phyloP scores from a whole-genome alignment of 2,888 invertebrate species.

The Agonopterix arenella region DNA sequence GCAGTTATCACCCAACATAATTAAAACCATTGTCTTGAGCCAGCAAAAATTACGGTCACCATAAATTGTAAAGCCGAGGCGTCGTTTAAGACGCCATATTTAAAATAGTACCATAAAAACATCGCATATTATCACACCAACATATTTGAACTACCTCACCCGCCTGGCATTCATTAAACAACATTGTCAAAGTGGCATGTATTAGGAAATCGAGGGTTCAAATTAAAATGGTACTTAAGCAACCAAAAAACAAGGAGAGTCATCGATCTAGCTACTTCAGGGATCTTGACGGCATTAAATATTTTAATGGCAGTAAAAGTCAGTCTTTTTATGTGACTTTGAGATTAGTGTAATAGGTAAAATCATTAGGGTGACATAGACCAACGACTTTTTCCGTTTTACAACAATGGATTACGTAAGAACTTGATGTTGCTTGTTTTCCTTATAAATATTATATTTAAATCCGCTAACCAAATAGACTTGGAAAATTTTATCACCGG shows the following conservation, averaged over 20 bases:
- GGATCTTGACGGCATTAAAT: constrained; percentile 59
- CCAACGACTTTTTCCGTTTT: constrained; percentile 33
- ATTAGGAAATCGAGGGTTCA: constrained; percentile 21
- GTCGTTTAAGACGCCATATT: constrained; percentile 62
- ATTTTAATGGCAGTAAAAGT: constrained; percentile 70
- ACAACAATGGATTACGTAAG: too few relatives aligned
- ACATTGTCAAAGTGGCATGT: not conserved
- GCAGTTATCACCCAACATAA: constrained; percentile 66
- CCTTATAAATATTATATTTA: too few relatives aligned
- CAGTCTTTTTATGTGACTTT: constrained; percentile 56
- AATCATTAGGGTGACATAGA: constrained; percentile 57
- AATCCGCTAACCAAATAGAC: too few relatives aligned
- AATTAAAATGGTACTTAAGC: constrained; percentile 27
- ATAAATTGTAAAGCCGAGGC: constrained; percentile 53
- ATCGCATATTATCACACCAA: constrained; percentile 41
- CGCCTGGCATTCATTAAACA: constrained; percentile 8
- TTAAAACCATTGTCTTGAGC: constrained; percentile 69
- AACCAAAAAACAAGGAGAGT: constrained; percentile 47
- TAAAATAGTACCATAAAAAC: constrained; percentile 70
- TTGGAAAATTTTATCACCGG: too few relatives aligned
- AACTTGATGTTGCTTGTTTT: too few relatives aligned
- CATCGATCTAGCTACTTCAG: constrained; percentile 53
- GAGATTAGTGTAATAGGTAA: constrained; percentile 68
- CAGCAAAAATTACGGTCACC: constrained; percentile 58
- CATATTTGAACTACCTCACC: constrained; percentile 6